Evolutionary conservation across 1,140 invertebrate species (phyloP).

Genomic region (Watersipora subatra): DNA sequence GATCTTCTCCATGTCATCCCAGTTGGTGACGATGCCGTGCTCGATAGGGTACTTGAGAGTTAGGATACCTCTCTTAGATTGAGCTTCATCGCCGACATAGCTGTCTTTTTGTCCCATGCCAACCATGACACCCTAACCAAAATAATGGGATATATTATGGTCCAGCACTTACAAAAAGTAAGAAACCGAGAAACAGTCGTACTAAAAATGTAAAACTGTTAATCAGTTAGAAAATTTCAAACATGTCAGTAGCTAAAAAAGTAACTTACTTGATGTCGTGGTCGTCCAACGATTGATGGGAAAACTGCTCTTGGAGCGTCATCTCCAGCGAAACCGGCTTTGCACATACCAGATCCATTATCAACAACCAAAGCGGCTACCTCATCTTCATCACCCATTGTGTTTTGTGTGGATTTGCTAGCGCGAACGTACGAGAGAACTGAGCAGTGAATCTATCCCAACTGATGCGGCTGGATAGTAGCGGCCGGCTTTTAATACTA

Average conservation of each 20-base stretch:
- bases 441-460: too few relatives aligned
- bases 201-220: background rate
- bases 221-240: background rate
- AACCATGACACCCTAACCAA: conserved; percentile 71
- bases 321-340: conserved; percentile 53
- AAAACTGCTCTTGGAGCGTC: conserved; percentile 54
- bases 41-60: conserved; percentile 85
- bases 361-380: conserved; percentile 65
- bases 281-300: conserved; percentile 51
- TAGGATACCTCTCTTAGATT: conserved; percentile 69
- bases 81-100: conserved; percentile 92
- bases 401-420: conserved; percentile 22
- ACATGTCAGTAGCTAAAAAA: background rate
- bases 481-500: too few relatives aligned
- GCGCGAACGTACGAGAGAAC: too few relatives aligned
- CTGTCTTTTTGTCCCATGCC: conserved; percentile 96
- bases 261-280: conserved; percentile 43
- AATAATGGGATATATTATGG: background rate
- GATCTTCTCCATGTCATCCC: conserved; percentile 63
- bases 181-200: background rate
- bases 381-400: conserved; percentile 68
- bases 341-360: conserved; percentile 80
- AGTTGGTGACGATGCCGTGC: conserved; percentile 85
- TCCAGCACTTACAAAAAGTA: background rate
- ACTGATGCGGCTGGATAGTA: too few relatives aligned